These are phyloP conservation scores for Sander lucioperca DNA, from an alignment of 2,113 vertebrate genomes.

Conservation along the genomic window DNA sequence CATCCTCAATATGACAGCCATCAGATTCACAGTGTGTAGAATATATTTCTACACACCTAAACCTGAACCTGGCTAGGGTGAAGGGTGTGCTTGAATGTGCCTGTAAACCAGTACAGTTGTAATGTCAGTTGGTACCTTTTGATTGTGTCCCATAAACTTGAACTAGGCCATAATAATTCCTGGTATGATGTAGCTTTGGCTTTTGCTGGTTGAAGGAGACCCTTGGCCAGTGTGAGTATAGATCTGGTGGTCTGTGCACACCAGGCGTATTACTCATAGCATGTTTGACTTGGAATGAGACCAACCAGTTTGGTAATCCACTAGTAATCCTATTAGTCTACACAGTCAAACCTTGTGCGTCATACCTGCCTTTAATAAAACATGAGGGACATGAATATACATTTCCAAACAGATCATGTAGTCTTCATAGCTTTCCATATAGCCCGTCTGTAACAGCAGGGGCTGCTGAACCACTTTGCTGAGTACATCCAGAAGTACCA, in stretches of 20 bases:
- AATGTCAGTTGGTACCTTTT: not conserved
- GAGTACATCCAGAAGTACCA: conserved; percentile 24
- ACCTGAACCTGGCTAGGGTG: too few relatives aligned
- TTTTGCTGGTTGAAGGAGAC: not conserved
- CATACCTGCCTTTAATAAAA: not conserved
- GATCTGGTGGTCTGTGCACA: not conserved
- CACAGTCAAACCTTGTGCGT: conserved; percentile 14
- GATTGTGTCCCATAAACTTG: not conserved
- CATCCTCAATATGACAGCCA: too few relatives aligned
- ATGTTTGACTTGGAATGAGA: conserved; percentile 36
- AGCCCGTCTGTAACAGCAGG: conserved; percentile 17
- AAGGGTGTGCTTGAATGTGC: too few relatives aligned
- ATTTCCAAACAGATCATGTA: not conserved
- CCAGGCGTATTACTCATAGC: not conserved
- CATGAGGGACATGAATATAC: not conserved
- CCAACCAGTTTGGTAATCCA: conserved; percentile 52
- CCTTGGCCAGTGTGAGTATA: not conserved
- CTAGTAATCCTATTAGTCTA: conserved; percentile 52
- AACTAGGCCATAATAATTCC: not conserved
- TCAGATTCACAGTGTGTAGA: too few relatives aligned
- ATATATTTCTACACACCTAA: too few relatives aligned
- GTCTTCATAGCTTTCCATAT: conserved; percentile 2
- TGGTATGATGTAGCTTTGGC: not conserved
- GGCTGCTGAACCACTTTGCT: conserved; percentile 23
- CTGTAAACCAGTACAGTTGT: too few relatives aligned